Conservation (phyloP, 1,140 invertebrate genomes). For the Trialeurodes vaporariorum region DNA sequence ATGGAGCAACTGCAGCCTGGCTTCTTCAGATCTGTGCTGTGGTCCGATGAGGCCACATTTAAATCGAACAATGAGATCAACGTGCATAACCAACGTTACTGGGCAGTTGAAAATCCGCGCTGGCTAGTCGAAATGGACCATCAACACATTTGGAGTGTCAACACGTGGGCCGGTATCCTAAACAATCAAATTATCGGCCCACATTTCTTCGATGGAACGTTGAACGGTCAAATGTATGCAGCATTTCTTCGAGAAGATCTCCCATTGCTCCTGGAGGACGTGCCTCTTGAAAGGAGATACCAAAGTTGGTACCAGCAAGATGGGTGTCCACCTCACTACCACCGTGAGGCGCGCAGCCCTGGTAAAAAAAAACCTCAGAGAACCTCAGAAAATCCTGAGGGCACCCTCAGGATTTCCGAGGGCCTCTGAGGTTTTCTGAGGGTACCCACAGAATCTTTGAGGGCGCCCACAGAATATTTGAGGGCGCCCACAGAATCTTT, state of each 20-base stretch:
- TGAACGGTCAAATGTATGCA: slow-evolving; percentile 22
- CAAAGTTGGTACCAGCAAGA: background rate
- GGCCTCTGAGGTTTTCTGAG: too few species aligned
- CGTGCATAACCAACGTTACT: slow-evolving; percentile 27
- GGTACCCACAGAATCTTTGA: too few species aligned
- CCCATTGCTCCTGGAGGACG: background rate
- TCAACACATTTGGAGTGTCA: slow-evolving; percentile 23
- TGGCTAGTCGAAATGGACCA: slow-evolving; percentile 20
- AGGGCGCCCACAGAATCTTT: too few species aligned
- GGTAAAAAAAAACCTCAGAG: too few species aligned
- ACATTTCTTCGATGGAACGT: slow-evolving; percentile 22
- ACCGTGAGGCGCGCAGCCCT: too few species aligned
- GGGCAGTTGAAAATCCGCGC: slow-evolving; percentile 24
- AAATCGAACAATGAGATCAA: slow-evolving; percentile 25
- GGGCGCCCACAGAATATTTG: too few species aligned
- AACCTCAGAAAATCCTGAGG: too few species aligned
- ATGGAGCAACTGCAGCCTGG: background rate
- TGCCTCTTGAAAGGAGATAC: background rate
- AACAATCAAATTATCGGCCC: slow-evolving; percentile 27
- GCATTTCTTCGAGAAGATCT: background rate
- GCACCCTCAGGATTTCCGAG: too few species aligned
- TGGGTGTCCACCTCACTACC: background rate
- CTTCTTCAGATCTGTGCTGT: background rate
- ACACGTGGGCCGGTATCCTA: slow-evolving; percentile 30
- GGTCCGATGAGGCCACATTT: background rate